Percentiles rank a stretch among this genome's conserved stretches.
Evolutionary conservation across 1,140 invertebrate genomes (phyloP).

Genomic region (Periplaneta americana): DNA sequence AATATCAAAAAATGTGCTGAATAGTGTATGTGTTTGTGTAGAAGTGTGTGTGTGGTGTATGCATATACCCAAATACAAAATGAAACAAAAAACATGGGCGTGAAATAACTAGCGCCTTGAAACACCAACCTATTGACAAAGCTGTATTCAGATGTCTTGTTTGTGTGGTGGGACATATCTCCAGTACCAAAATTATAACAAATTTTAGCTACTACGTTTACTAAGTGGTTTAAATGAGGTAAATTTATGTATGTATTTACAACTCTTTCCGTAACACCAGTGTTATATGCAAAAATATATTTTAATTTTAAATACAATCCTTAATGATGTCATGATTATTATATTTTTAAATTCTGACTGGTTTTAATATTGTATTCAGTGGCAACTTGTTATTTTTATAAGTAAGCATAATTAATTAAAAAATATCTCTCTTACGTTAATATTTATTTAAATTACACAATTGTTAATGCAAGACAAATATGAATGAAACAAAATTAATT

Average conservation of each 20-base stretch:
- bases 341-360: background rate
- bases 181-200: no score
- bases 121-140: background rate
- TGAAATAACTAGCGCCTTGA: background rate
- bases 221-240: background rate
- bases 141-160: background rate
- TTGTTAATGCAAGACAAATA: no score
- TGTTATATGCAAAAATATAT: background rate
- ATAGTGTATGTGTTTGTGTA: background rate
- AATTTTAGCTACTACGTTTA: background rate
- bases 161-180: background rate
- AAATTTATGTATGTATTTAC: background rate
- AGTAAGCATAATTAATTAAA: background rate
- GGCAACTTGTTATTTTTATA: background rate
- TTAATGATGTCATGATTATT: no score
- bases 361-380: background rate
- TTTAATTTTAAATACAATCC: no score
- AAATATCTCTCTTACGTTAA: background rate
- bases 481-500: no score
- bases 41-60: background rate
- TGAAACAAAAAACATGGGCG: background rate
- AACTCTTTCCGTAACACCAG: background rate
- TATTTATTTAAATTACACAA: background rate
- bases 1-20: background rate
- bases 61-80: constrained; percentile 1